Conservation (phyloP, 2,888 invertebrate genomes). For the Dromius quadrimaculatus region DNA sequence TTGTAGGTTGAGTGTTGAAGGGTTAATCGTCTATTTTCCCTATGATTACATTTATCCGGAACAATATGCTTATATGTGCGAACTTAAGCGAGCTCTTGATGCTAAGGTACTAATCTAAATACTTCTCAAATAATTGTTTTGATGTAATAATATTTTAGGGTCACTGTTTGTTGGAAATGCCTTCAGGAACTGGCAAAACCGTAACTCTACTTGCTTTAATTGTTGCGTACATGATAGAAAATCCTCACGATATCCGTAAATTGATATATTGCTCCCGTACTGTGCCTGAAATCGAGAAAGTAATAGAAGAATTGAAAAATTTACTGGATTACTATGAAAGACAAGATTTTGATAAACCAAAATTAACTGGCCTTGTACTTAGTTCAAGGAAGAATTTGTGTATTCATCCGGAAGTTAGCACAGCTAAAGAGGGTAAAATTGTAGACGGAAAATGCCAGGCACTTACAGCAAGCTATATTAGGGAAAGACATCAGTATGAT, state of each 20-base stretch:
- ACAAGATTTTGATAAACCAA: constrained; percentile 77
- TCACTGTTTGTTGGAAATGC: constrained; percentile 98
- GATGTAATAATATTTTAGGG: constrained; percentile 73
- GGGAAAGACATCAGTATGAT: constrained; percentile 84
- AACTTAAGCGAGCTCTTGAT: constrained; percentile 94
- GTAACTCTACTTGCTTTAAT: constrained; percentile 93
- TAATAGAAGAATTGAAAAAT: constrained; percentile 93
- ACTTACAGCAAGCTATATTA: constrained; percentile 92
- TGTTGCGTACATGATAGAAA: constrained; percentile 93
- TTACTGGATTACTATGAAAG: constrained; percentile 91
- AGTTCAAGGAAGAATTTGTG: constrained; percentile 98
- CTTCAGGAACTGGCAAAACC: constrained; percentile 99
- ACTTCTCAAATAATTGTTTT: constrained; percentile 44
- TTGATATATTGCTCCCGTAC: constrained; percentile 98
- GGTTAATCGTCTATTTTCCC: constrained; percentile 95
- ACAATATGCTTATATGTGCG: constrained; percentile 98
- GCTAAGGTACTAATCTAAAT: no score
- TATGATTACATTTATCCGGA: constrained; percentile 99
- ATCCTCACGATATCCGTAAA: constrained; percentile 87
- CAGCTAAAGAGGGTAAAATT: constrained; percentile 90
- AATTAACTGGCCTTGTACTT: constrained; percentile 88
- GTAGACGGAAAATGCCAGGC: constrained; percentile 96
- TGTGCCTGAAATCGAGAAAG: constrained; percentile 98
- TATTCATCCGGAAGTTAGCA: constrained; percentile 93
- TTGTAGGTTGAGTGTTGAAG: constrained; percentile 91